phyloP scores from a whole-genome alignment of 2,113 vertebrate genomes.

The Falcunculus frontatus region DNA sequence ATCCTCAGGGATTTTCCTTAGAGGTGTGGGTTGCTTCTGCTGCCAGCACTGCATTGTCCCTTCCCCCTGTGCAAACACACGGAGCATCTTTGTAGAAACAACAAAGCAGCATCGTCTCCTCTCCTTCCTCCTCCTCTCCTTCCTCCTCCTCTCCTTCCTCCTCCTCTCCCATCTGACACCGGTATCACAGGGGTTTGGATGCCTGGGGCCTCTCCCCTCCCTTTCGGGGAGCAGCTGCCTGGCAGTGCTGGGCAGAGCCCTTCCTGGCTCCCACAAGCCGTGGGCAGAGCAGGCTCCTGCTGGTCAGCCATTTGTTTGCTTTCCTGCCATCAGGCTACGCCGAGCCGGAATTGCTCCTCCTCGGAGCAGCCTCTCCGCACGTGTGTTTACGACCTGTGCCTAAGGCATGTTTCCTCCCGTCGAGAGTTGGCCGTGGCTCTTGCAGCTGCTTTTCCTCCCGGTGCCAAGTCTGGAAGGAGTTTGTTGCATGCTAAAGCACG shows the following conservation, averaged over 20 bases:
- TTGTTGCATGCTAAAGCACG: neutral
- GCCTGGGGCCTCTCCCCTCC: neutral
- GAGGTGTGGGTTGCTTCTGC: neutral
- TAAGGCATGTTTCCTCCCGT: neutral
- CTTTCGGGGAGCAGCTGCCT: neutral
- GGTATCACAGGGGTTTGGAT: neutral
- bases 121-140: neutral
- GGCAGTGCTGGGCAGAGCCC: neutral
- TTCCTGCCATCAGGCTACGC: neutral
- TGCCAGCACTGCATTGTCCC: neutral
- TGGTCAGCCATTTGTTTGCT: neutral
- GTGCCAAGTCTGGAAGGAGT: neutral
- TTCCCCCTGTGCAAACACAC: neutral
- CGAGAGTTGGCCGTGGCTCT: neutral
- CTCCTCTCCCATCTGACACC: fast-evolving
- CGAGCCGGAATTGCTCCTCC: neutral
- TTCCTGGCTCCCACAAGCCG: too few species aligned
- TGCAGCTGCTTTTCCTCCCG: neutral
- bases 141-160: neutral
- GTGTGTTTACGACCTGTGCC: neutral
- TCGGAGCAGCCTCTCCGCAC: neutral
- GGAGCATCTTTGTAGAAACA: neutral
- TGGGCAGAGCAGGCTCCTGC: neutral
- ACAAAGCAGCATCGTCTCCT: neutral
- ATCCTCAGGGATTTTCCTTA: neutral